phyloP scores from a whole-genome alignment of 2,113 vertebrate species.

The Pionites leucogaster region DNA sequence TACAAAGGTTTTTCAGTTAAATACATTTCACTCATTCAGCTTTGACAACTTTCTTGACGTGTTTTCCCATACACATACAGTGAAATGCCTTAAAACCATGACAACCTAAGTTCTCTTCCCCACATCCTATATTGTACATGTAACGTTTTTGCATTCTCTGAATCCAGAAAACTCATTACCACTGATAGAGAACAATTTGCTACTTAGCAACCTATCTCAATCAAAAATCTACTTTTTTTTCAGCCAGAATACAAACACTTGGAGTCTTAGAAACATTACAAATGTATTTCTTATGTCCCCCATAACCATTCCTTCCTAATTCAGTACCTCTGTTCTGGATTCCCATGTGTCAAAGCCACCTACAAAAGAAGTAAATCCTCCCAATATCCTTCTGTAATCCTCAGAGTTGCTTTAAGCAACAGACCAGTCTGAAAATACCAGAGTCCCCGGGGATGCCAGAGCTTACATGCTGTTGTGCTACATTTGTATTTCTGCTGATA shows the following conservation, averaged over 20 bases:
- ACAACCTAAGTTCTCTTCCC: not conserved
- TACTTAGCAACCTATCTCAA: not conserved
- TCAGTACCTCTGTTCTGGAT: not conserved
- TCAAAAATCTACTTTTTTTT: not conserved
- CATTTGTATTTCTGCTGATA: not conserved
- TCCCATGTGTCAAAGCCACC: not conserved
- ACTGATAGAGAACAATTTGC: not conserved
- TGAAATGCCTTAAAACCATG: not conserved
- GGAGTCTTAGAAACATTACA: not conserved
- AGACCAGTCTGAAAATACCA: conserved; percentile 30
- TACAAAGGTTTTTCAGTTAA: too few relatives aligned
- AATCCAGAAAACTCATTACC: not conserved
- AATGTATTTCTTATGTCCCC: not conserved
- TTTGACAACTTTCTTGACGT: too few relatives aligned
- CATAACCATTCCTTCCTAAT: not conserved
- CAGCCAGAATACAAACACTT: not conserved
- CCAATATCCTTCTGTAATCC: not conserved
- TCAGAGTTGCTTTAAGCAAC: conserved; percentile 37
- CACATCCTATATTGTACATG: not conserved
- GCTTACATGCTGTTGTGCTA: not conserved
- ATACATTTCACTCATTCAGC: too few relatives aligned
- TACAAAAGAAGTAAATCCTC: conserved; percentile 50
- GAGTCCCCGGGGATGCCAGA: not conserved
- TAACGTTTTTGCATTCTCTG: not conserved
- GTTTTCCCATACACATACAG: not conserved